Evolutionary conservation across 2,888 invertebrate species (phyloP), one percentile per base, ranked within the genome.

Genomic region (Epirrhoe alternata): DNA sequence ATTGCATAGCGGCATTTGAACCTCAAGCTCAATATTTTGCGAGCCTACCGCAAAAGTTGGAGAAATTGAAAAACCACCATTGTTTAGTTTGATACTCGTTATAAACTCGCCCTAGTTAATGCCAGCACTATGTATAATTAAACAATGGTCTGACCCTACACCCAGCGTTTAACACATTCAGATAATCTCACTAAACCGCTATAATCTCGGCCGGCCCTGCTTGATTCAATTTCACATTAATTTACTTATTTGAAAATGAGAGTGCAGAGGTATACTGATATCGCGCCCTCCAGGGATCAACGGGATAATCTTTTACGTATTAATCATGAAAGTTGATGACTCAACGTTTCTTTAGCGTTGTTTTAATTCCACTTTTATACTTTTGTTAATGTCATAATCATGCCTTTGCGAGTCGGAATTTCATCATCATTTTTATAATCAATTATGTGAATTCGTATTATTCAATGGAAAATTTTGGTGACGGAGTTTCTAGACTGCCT

Each of bases 161-260:
- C 24, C 24, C 86, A 81, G 84, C 85, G 85, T 86, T 90, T 87
- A 90, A 91, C 92, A 90, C 90, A 89, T 89, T 87, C 86, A 83
- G 86, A 87, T 92, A 91, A 92, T 92, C 90, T 89, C 84, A 84
- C 86, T 86, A 85, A 90, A 90, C 88, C 89, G 87, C 84, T 81
- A 84, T 90, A 90, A 91, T 90, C 91, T 88, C 83, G 81, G 84
- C 83, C 85, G 77, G 86, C 86, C 86, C 85, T 86, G 83, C 86
- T 87, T 87, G 88, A 92, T 90, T 92, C 87, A 87, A 90, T 89
- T 89, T 85, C 81, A 87, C 87, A 85, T 90, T 90, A 90, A 91
- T 89, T 90, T 87, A 89, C 86, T 90, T 88, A 90, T 89, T 89
- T 86, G 87, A 87, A 88, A 89, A 86, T 81, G 87, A 87, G 87